Evolutionary conservation across 1,140 invertebrate genomes (phyloP).

Genomic region (Achroia grisella): DNA sequence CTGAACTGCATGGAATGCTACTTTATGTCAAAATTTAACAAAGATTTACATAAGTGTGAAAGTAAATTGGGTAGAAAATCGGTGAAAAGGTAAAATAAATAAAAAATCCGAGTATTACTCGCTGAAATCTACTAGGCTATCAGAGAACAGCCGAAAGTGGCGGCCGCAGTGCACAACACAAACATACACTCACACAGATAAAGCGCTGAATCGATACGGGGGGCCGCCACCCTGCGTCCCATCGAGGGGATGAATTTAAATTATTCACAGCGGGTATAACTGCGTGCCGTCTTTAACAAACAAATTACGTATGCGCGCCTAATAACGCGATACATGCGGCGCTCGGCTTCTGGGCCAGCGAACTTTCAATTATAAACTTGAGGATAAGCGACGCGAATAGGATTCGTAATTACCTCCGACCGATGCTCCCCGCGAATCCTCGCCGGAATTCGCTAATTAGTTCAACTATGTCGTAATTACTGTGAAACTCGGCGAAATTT

Average conservation of each 20-base stretch:
- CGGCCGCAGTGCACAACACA: slow-evolving; percentile 25
- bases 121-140: slow-evolving; percentile 53
- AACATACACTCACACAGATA: slow-evolving; percentile 31
- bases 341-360: slow-evolving; percentile 48
- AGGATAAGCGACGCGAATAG: slow-evolving; percentile 46
- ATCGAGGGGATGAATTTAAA: slow-evolving; percentile 68
- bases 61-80: no score
- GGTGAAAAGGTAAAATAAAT: no score
- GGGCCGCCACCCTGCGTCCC: slow-evolving; percentile 39
- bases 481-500: slow-evolving; percentile 20
- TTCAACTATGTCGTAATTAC: slow-evolving; percentile 41
- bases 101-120: slow-evolving; percentile 12
- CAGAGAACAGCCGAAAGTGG: slow-evolving; percentile 44
- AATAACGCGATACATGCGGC: slow-evolving; percentile 61
- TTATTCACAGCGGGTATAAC: slow-evolving; percentile 69
- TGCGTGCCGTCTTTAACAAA: slow-evolving; percentile 71
- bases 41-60: no score
- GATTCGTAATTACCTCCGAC: slow-evolving; percentile 44
- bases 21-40: no score
- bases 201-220: slow-evolving; percentile 50
- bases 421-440: slow-evolving; percentile 24
- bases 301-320: slow-evolving; percentile 70
- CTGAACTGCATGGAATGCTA: no score
- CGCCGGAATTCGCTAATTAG: slow-evolving; percentile 41
- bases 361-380: slow-evolving; percentile 67